Evolutionary conservation across 2,113 vertebrate genomes (phyloP).

Genomic region (Trogon melanurus): DNA sequence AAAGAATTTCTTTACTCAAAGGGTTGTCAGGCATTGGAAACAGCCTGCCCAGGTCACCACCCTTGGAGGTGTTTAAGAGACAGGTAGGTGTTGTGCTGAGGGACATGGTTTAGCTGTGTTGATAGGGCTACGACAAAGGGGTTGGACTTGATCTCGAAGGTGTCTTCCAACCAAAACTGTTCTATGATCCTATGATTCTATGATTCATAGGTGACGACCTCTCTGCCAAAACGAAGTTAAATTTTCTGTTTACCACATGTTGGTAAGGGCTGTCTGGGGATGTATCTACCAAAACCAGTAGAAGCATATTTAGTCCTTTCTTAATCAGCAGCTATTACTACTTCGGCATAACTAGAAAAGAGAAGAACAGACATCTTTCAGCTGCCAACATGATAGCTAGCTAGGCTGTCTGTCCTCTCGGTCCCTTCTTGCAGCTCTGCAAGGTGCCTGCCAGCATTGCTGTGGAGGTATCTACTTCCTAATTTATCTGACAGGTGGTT

Average conservation of each 20-base stretch:
- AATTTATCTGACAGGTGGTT: constrained; percentile 64
- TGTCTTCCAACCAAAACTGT: too few species aligned
- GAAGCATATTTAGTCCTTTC: not conserved
- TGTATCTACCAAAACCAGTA: not conserved
- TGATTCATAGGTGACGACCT: not conserved
- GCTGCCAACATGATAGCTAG: not conserved
- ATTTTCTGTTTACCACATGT: not conserved
- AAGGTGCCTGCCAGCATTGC: constrained; percentile 23
- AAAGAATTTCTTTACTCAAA: too few species aligned
- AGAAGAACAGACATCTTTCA: not conserved
- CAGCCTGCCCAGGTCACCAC: too few species aligned
- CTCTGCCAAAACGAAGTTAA: not conserved
- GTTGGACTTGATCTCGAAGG: too few species aligned
- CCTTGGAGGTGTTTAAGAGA: too few species aligned
- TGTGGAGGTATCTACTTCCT: constrained; percentile 13
- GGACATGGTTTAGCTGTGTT: too few species aligned
- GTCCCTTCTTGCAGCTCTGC: not conserved
- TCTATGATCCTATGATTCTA: too few species aligned
- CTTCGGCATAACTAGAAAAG: not conserved
- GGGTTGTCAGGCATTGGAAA: too few species aligned
- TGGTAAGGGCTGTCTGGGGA: not conserved
- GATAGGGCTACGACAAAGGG: too few species aligned
- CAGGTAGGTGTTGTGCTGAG: too few species aligned
- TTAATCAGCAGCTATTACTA: not conserved
- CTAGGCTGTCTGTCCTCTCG: not conserved